These are phyloP conservation scores for Siderastrea siderea DNA, from an alignment of 92 coral and sea anemone species.

Conservation along the genomic window DNA sequence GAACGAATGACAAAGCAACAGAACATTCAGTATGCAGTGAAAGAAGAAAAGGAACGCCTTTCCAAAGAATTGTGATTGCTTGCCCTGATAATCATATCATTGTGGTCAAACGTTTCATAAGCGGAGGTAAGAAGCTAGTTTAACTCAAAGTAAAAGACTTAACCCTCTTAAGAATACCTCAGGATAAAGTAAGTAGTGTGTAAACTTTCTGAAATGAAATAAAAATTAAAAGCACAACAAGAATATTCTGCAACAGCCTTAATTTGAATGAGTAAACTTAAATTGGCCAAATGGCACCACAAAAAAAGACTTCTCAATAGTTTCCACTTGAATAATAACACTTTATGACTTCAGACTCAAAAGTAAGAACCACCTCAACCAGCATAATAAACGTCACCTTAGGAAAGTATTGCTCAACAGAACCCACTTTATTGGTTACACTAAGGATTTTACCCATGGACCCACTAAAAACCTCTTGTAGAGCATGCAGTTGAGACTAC, in stretches of 20 bases:
- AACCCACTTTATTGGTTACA: too few species aligned
- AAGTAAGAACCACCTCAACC: background rate
- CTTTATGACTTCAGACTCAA: background rate
- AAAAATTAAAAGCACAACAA: background rate
- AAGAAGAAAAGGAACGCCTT: conserved; percentile 1
- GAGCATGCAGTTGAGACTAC: too few species aligned
- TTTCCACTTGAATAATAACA: background rate
- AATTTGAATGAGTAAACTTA: background rate
- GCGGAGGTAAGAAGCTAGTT: conserved; percentile 45
- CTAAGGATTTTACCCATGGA: too few species aligned
- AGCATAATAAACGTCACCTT: too few species aligned
- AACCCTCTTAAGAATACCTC: background rate
- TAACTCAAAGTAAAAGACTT: background rate
- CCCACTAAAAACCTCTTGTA: too few species aligned
- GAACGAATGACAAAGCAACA: background rate
- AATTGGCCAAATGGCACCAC: too few species aligned
- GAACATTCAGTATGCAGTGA: background rate
- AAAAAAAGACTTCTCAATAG: background rate
- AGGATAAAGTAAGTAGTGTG: background rate
- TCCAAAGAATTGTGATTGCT: conserved; percentile 42
- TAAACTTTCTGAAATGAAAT: background rate
- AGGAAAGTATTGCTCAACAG: too few species aligned
- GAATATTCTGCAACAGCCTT: background rate
- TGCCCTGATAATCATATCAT: conserved; percentile 53
- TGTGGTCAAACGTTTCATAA: conserved; percentile 34